Conservation (phyloP, 64 coral and sea anemone species). For the Pachyseris speciosa region DNA sequence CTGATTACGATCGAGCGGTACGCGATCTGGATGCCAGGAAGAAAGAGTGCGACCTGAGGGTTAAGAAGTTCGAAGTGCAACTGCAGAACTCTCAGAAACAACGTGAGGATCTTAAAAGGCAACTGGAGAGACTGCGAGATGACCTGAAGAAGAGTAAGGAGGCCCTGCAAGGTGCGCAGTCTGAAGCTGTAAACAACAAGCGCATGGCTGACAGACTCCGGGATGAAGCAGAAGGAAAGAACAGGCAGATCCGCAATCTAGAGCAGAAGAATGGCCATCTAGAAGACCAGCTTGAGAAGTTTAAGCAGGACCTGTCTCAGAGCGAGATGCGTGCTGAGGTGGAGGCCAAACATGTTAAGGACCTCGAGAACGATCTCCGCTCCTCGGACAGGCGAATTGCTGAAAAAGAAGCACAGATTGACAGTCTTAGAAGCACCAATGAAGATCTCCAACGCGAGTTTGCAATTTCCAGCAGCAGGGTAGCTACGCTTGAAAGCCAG, state of each 20-base stretch:
- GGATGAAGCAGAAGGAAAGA: constrained; percentile 82
- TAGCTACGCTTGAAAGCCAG: constrained; percentile 62
- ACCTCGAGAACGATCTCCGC: constrained; percentile 85
- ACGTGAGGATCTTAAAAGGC: constrained; percentile 84
- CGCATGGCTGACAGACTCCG: constrained; percentile 83
- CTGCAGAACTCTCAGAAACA: constrained; percentile 89
- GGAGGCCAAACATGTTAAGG: constrained; percentile 68
- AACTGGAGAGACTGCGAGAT: constrained; percentile 78
- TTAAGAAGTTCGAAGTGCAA: constrained; percentile 87
- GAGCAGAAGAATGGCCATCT: constrained; percentile 82
- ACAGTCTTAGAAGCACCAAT: constrained; percentile 72
- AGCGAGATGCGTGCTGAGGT: constrained; percentile 86
- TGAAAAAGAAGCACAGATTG: constrained; percentile 76
- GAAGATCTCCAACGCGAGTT: constrained; percentile 87
- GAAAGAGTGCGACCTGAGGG: constrained; percentile 88
- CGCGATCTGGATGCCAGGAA: constrained; percentile 80
- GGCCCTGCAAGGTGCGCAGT: constrained; percentile 41
- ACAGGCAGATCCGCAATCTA: constrained; percentile 79
- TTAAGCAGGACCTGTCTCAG: constrained; percentile 77
- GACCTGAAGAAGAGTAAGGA: constrained; percentile 89
- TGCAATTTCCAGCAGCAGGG: constrained; percentile 56
- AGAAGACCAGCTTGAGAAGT: constrained; percentile 81
- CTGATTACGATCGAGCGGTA: constrained; percentile 80
- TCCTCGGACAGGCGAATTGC: constrained; percentile 71
- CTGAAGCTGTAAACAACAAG: constrained; percentile 85